Evolutionary conservation across 2,888 invertebrate genomes (phyloP), one percentile per base, ranked within the genome.

Genomic region (Pachycephus smyrnensis): DNA sequence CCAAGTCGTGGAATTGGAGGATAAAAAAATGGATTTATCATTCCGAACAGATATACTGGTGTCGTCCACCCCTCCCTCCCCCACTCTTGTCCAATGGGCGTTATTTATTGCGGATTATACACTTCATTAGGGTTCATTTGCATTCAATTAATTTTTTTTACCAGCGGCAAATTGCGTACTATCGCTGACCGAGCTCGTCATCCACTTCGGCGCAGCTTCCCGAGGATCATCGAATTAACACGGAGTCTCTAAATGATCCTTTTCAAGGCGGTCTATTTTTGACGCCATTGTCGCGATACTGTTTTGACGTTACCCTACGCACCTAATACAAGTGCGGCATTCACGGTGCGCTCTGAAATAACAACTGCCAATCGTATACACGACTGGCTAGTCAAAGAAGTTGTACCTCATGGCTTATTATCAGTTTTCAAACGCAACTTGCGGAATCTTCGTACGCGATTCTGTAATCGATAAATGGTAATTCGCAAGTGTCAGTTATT

Each of bases 141-240:
- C 71, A 31, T 71, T 71, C 69, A 69, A 69, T 69, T 69, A 69
- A 69, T 69, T 71, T 71, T 71, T 71, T 71, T 71, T 9, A 71
- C 12, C 71, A 23, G 23, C 55, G 15, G 31, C 31, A 71, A 71
- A 31, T 71, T 31, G 71, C 12, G 12, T 33, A 33, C 71, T 32
- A 71, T 31, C 32, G 71, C 31, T 55, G 55, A 9, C 23, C 55
- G 23, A 55, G 55, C 55, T 55, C 55, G 55, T 55, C 55, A 55
- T 55, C 55, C 55, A 55, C 23, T 55, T 23, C 23, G 55, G 9
- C 55, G 15, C 55, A 2, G 23, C 55, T 55, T 55, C 23, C 55
- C 55, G 55, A 55, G 55, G 55, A 55, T 55, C 23, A 23, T 55
- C 55, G 55, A 55, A 55, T 55, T 55, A 55, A 55, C 55, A 23